Conservation (phyloP, 2,797 vertebrate genomes). For the Ambastaia sidthimunki region DNA sequence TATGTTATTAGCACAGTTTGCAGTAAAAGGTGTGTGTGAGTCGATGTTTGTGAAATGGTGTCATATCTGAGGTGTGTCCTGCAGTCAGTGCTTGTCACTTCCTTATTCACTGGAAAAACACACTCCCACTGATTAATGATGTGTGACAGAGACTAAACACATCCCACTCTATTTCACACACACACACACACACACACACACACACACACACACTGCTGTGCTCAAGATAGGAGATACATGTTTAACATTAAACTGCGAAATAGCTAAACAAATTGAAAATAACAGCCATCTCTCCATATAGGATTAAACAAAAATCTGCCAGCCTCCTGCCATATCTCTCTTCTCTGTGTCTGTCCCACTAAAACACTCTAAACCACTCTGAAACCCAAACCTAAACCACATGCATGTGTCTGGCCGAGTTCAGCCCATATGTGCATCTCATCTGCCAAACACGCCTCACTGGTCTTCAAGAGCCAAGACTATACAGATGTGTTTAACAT, state of each 20-base stretch:
- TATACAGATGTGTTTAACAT: conserved; percentile 33
- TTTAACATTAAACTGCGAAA: conserved; percentile 11
- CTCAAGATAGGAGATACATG: conserved; percentile 13
- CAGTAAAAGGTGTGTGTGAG: not conserved
- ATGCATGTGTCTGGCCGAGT: conserved; percentile 11
- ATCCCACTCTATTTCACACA: conserved; percentile 30
- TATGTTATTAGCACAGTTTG: conserved; percentile 20
- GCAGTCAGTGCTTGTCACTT: conserved; percentile 33
- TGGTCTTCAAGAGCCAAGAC: conserved; percentile 12
- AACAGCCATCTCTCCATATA: not conserved
- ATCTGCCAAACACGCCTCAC: conserved; percentile 18
- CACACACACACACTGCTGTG: not conserved
- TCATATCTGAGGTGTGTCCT: conserved; percentile 31
- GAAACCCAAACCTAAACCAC: conserved; percentile 4
- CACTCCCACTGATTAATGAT: conserved; percentile 46
- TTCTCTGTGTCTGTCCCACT: not conserved
- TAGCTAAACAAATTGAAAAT: conserved; percentile 18
- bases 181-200: not conserved
- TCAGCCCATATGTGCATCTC: conserved; percentile 30
- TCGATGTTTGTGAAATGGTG: not conserved
- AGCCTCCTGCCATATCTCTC: not conserved
- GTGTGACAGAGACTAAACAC: conserved; percentile 45
- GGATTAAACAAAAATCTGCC: not conserved
- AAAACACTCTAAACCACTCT: not conserved
- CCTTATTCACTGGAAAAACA: conserved; percentile 33